Conservation (phyloP, 2,888 invertebrate species). For the Trachelus iudaicus region DNA sequence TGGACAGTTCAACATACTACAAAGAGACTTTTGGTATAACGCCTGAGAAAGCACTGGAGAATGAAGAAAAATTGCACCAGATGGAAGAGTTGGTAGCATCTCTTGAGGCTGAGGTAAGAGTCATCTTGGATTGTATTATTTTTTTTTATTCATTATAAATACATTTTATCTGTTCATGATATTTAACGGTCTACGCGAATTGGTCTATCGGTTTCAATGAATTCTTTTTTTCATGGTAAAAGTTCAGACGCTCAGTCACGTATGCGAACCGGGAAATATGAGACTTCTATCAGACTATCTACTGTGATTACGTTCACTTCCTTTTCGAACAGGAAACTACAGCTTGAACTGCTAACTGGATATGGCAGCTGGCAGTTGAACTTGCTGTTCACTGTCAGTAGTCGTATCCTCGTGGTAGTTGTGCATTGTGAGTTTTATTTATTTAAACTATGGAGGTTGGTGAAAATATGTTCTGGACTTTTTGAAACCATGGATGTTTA, state of each 20-base stretch:
- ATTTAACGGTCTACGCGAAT: not conserved
- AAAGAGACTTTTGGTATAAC: conserved; percentile 56
- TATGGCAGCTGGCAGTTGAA: not conserved
- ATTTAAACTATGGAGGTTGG: not conserved
- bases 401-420: not conserved
- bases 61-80: conserved; percentile 56
- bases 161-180: not conserved
- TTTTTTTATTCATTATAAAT: not conserved
- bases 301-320: not conserved
- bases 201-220: not conserved
- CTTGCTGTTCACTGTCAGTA: not conserved
- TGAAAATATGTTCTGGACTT: not conserved
- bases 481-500: not conserved
- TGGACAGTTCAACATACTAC: conserved; percentile 49
- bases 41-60: conserved; percentile 54
- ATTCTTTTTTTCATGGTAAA: not conserved
- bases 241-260: not conserved
- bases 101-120: conserved; percentile 56
- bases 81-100: conserved; percentile 57
- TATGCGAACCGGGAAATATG: not conserved
- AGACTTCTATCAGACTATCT: not conserved
- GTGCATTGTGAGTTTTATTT: not conserved
- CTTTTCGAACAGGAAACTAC: not conserved
- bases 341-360: not conserved
- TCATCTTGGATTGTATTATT: not conserved